These are phyloP conservation scores for Lindbergichthys nudifrons DNA, from an alignment of 2,797 vertebrate genomes.

Conservation along the genomic window DNA sequence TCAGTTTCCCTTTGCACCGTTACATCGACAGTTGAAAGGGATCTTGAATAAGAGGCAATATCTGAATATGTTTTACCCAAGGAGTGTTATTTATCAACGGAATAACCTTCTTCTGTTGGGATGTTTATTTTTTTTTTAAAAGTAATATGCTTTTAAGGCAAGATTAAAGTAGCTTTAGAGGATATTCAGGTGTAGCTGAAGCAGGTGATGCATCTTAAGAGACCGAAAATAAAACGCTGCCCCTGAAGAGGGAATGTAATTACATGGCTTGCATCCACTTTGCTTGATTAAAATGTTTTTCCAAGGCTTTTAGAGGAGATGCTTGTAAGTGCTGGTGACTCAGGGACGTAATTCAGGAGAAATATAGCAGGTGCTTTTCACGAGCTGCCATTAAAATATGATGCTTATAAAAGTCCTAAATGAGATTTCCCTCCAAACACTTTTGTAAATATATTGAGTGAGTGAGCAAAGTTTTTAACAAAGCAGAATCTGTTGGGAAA, in stretches of 20 bases:
- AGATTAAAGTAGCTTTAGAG: constrained; percentile 17
- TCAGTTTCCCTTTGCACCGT: background rate
- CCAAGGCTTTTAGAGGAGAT: constrained; percentile 9
- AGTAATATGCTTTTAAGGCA: too few relatives aligned
- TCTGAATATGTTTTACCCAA: too few relatives aligned
- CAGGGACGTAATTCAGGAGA: constrained; percentile 2
- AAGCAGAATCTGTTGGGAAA: background rate
- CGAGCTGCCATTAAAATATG: background rate
- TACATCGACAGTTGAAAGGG: too few relatives aligned
- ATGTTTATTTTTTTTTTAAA: background rate
- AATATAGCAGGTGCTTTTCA: constrained; percentile 14
- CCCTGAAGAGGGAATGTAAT: background rate
- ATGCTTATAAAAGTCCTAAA: background rate
- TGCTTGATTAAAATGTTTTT: constrained; percentile 15
- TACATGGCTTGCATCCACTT: constrained; percentile 1
- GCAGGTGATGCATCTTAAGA: constrained; percentile 9
- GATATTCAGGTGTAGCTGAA: constrained; percentile 11
- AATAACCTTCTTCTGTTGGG: background rate
- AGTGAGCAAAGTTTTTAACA: background rate
- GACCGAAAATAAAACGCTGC: background rate
- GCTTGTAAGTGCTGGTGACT: constrained; percentile 10
- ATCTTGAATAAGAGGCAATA: background rate
- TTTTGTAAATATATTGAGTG: background rate
- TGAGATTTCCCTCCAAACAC: background rate
- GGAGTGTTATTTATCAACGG: background rate